Evolutionary conservation across 2,113 vertebrate genomes (phyloP).

Genomic region (Callaeas wilsoni): DNA sequence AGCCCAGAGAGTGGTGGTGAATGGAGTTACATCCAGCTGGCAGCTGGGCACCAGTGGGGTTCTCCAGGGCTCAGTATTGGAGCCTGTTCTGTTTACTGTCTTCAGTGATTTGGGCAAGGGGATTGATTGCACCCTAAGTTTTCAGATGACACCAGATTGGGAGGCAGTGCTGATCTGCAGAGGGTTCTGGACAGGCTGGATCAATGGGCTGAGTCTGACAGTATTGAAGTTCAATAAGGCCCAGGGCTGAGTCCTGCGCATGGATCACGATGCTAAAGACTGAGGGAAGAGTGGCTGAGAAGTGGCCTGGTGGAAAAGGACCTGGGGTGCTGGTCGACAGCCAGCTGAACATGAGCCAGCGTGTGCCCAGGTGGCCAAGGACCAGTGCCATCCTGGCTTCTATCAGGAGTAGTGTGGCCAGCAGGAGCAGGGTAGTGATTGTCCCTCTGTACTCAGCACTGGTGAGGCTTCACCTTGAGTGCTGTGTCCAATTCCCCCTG

Average conservation of each 20-base stretch:
- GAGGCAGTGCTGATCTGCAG: not conserved
- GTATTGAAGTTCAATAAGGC: not conserved
- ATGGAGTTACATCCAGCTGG: not conserved
- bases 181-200: not conserved
- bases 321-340: accelerated
- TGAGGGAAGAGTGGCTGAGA: not conserved
- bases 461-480: not conserved
- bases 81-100: not conserved
- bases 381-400: too few species aligned
- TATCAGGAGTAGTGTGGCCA: not conserved
- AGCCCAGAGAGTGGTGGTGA: not conserved
- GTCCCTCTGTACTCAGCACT: not conserved
- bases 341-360: not conserved
- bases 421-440: not conserved
- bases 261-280: not conserved
- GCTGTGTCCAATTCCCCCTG: not conserved
- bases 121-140: not conserved
- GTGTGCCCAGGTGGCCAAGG: not conserved
- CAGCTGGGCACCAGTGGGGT: not conserved
- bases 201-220: not conserved
- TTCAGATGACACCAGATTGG: not conserved
- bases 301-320: not conserved
- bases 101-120: not conserved
- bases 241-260: not conserved
- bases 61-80: not conserved